These are phyloP conservation scores for Dendronephthya gigantea DNA, from an alignment of 64 coral and sea anemone genomes.

Conservation along the genomic window DNA sequence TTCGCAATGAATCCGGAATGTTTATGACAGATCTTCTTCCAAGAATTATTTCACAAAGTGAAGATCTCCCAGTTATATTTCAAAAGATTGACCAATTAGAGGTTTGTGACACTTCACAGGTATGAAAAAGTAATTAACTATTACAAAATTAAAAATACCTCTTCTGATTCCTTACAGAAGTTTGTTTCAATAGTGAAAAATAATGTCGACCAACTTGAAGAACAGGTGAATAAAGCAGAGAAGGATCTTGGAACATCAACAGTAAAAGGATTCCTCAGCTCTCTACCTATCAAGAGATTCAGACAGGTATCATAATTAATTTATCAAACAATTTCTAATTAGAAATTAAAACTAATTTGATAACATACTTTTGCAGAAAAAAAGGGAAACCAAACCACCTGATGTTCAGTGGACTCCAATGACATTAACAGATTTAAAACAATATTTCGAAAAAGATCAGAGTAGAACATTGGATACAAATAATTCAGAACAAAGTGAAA, in stretches of 20 bases:
- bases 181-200: constrained; percentile 65
- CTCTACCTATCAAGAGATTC: constrained; percentile 69
- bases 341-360: neutral
- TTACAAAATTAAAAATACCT: neutral
- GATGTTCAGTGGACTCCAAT: constrained; percentile 12
- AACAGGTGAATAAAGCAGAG: constrained; percentile 70
- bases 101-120: constrained; percentile 23
- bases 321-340: neutral
- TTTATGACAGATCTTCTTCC: constrained; percentile 59
- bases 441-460: neutral
- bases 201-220: constrained; percentile 82
- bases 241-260: constrained; percentile 73
- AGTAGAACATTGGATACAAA: neutral
- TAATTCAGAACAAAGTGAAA: neutral
- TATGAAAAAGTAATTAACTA: neutral
- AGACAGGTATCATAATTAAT: constrained; percentile 41
- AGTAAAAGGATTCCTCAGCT: constrained; percentile 76
- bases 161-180: constrained; percentile 26
- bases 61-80: constrained; percentile 80
- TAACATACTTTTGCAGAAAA: neutral
- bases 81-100: constrained; percentile 84
- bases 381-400: neutral
- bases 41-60: constrained; percentile 48
- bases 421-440: constrained; percentile 5
- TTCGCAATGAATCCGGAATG: constrained; percentile 82